Conservation (phyloP, 2,888 invertebrate genomes). For the Abrostola triplasia region DNA sequence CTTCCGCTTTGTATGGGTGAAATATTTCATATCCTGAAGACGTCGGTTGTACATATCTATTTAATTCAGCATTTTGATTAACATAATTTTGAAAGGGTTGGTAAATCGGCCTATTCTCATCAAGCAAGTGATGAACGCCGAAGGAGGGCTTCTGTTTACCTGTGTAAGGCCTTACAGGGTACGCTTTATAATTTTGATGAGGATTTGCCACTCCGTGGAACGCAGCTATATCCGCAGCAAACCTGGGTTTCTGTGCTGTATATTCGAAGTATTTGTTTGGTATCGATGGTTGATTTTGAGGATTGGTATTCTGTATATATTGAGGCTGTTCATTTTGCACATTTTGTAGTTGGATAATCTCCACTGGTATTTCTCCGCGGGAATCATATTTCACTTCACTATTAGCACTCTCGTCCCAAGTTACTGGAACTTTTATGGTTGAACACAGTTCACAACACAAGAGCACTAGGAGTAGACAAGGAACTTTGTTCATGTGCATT, state of each 20-base stretch:
- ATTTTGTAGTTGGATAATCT: constrained; percentile 57
- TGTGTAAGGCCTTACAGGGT: constrained; percentile 74
- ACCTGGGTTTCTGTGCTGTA: constrained; percentile 79
- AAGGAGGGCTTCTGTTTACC: constrained; percentile 68
- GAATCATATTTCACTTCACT: constrained; percentile 75
- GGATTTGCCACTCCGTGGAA: constrained; percentile 80
- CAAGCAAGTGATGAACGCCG: constrained; percentile 74
- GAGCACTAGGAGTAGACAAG: constrained; percentile 69
- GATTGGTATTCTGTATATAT: constrained; percentile 16
- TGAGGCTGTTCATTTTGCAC: constrained; percentile 19
- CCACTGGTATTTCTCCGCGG: constrained; percentile 41
- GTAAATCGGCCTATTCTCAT: constrained; percentile 63
- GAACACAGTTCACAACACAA: constrained; percentile 76
- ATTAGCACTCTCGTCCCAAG: constrained; percentile 70
- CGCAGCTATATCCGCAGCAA: constrained; percentile 77
- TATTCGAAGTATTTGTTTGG: constrained; percentile 80
- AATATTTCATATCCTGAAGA: constrained; percentile 77
- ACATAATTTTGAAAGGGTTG: constrained; percentile 72
- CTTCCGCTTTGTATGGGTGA: constrained; percentile 82
- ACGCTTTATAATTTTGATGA: constrained; percentile 72
- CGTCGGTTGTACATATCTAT: constrained; percentile 63
- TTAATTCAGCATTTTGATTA: constrained; percentile 59
- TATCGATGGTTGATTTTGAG: constrained; percentile 46
- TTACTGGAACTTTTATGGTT: constrained; percentile 77
- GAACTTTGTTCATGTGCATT: constrained; percentile 73